These are phyloP conservation scores for Yasuhikotakia modesta DNA, from an alignment of 2,797 vertebrate species.

Conservation along the genomic window DNA sequence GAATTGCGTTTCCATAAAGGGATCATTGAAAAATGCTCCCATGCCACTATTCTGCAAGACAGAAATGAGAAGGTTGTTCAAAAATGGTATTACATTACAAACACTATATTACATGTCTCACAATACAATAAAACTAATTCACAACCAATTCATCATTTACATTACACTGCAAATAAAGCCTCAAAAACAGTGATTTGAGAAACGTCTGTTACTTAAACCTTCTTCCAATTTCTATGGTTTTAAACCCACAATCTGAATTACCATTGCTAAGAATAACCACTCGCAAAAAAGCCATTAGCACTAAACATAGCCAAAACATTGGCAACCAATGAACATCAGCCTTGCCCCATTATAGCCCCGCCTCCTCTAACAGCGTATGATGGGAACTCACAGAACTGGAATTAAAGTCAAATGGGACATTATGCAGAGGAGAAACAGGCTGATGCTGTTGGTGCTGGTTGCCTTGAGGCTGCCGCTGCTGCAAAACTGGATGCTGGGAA, in stretches of 20 bases:
- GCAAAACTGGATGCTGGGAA: slow-evolving; percentile 66
- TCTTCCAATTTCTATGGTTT: too few species aligned
- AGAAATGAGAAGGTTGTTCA: neutral
- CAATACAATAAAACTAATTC: too few species aligned
- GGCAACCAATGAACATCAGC: neutral
- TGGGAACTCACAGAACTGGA: slow-evolving; percentile 69
- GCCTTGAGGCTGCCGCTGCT: slow-evolving; percentile 67
- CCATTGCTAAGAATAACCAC: too few species aligned
- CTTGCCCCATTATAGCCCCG: neutral
- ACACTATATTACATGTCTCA: neutral
- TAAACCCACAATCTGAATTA: too few species aligned
- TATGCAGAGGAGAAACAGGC: slow-evolving; percentile 76
- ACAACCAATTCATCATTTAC: too few species aligned
- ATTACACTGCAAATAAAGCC: too few species aligned
- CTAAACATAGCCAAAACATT: too few species aligned
- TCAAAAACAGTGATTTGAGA: too few species aligned
- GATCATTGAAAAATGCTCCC: slow-evolving; percentile 79
- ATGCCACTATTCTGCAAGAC: slow-evolving; percentile 74
- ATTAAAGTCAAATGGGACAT: slow-evolving; percentile 77
- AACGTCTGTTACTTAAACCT: too few species aligned
- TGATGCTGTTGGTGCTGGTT: slow-evolving; percentile 64
- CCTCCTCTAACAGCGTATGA: neutral
- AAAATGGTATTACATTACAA: neutral
- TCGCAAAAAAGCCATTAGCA: too few species aligned
- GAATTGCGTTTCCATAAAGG: slow-evolving; percentile 82